A percentile compares a stretch with the other conserved stretches of the same genome.
Evolutionary conservation across 2,113 vertebrate species (phyloP).

Genomic region (Ancistrus triradiatus): DNA sequence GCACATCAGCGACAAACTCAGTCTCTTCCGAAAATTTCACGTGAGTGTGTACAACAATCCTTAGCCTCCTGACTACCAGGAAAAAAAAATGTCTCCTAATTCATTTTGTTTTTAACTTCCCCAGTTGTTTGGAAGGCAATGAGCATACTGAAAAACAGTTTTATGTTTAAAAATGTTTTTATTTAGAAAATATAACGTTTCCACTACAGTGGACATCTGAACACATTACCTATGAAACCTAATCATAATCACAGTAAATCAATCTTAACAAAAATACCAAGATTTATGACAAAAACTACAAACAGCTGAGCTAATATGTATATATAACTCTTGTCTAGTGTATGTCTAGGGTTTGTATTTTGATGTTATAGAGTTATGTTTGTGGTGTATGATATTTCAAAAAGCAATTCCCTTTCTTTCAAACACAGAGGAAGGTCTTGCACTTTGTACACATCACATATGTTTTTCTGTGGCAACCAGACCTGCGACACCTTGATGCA

Average conservation of each 20-base stretch:
- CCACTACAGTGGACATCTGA: background rate
- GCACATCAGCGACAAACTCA: constrained; percentile 72
- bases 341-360: background rate
- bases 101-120: background rate
- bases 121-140: background rate
- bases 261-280: background rate
- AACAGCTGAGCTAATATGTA: too few relatives aligned
- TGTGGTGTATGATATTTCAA: too few relatives aligned
- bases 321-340: background rate
- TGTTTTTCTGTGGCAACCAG: background rate
- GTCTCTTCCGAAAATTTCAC: constrained; percentile 71
- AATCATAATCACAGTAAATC: background rate
- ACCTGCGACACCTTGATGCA: too few relatives aligned
- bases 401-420: background rate
- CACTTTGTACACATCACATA: too few relatives aligned
- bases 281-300: too few relatives aligned
- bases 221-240: background rate
- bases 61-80: too few relatives aligned
- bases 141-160: background rate
- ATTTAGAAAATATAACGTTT: background rate
- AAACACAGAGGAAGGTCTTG: background rate
- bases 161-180: background rate
- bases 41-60: constrained; percentile 55
- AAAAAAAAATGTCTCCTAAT: too few relatives aligned
- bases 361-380: too few relatives aligned